These are phyloP conservation scores for Rhea pennata DNA, from an alignment of 2,113 vertebrate genomes.

Conservation along the genomic window DNA sequence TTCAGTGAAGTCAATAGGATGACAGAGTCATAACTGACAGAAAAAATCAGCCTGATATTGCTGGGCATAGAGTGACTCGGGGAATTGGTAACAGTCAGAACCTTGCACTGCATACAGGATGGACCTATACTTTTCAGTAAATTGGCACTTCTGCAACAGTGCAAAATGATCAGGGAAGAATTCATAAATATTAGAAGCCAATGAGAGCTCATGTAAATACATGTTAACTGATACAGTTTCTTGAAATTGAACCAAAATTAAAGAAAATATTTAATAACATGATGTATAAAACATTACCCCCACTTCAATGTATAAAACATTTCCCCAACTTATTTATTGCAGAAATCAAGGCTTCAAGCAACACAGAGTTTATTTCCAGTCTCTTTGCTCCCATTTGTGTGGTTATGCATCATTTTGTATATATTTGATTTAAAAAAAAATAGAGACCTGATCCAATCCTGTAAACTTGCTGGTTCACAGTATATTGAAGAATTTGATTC, in stretches of 20 bases:
- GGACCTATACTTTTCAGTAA: neutral
- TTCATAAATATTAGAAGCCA: slow-evolving; percentile 1
- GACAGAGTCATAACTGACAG: neutral
- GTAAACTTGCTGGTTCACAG: neutral
- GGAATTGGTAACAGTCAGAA: neutral
- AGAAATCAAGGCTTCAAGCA: slow-evolving; percentile 3
- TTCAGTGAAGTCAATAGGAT: neutral
- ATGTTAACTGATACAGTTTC: slow-evolving; percentile 2
- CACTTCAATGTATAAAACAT: slow-evolving; percentile 30
- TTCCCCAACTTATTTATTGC: neutral
- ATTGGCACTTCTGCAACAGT: neutral
- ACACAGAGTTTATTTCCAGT: neutral
- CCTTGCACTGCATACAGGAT: rapidly evolving
- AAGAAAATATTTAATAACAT: slow-evolving; percentile 41
- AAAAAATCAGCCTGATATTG: neutral
- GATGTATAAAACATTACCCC: slow-evolving; percentile 28
- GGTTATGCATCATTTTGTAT: neutral
- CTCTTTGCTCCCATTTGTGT: neutral
- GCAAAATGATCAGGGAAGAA: neutral
- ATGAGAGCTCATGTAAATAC: slow-evolving; percentile 24
- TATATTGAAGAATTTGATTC: neutral
- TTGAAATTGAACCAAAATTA: slow-evolving; percentile 40
- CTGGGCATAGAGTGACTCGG: neutral
- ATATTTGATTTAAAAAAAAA: neutral
- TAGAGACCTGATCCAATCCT: neutral